Evolutionary conservation across 2,113 vertebrate genomes (phyloP), one percentile per base, ranked within the genome.

Genomic region (Porphyrio hochstetteri): DNA sequence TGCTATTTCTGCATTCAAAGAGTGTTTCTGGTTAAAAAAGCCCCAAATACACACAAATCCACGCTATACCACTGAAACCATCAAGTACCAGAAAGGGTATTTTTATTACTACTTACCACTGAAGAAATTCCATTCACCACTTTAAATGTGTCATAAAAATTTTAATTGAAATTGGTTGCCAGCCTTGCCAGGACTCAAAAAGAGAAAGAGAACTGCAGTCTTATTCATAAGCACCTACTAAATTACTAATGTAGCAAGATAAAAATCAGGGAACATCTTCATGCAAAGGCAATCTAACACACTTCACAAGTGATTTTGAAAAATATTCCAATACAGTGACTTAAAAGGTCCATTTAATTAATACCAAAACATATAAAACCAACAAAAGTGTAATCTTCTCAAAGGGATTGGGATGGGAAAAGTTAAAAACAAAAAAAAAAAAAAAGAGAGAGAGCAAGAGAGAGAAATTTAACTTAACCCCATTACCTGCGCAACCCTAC

Each of bases 401-500:
- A 35, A 77, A 68, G 21, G 24, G 23, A 61, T 44, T 9, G 52
- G 12, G 7, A 44, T 1, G 65, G 10, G 16, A 50, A 83, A 61
- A 3, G 7, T 4, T 5, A 18, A 15, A 11, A 15, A 35, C 27
- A 38, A 33, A 44, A 23, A 17, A 11, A 21, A 9, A 9, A 11
- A 7, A 7, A 29, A 12, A 31, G 13, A 60, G 14, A 46, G 14
- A 48, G 1, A 44, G 8, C 48, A 48, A n/a, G 3, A 29, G 13
- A 50, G 6, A 42, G 5, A 77, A 57, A 65, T 13, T 9, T 44
- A 57, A 78, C 6, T 75, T 18, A 57, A 56, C 0, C 8, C 40
- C 80, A 19, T 99, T 99, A 99, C 99, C 99, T 99, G 96, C 99
- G 98, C 57, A 99, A 97, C 4, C 97, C 98, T 0, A 86, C 70